Conservation (phyloP, 2,888 invertebrate species). For the Seira ritae region DNA sequence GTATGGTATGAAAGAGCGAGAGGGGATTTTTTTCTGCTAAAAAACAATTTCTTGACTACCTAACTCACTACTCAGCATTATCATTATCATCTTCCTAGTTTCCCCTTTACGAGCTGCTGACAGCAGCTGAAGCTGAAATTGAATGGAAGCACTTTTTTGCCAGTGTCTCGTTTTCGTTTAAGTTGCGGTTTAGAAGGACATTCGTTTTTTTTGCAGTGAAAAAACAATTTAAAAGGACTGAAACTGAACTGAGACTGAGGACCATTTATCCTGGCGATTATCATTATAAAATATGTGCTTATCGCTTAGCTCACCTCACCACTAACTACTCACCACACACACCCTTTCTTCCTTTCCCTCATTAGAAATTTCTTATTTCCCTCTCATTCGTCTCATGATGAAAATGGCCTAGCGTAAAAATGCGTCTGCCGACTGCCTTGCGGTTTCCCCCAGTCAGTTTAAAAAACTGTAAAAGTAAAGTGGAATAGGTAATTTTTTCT, state of each 20-base stretch:
- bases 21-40: background rate
- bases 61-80: background rate
- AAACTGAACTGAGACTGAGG: too few relatives aligned
- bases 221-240: too few relatives aligned
- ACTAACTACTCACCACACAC: background rate
- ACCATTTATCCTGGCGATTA: too few relatives aligned
- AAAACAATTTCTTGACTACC: background rate
- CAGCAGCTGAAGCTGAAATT: background rate
- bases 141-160: background rate
- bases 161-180: constrained; percentile 4
- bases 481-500: too few relatives aligned
- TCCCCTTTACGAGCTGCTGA: background rate
- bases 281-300: too few relatives aligned
- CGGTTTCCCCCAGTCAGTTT: background rate
- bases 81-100: too few relatives aligned
- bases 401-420: too few relatives aligned
- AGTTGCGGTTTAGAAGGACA: background rate
- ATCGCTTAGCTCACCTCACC: background rate
- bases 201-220: background rate
- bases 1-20: background rate
- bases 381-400: too few relatives aligned
- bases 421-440: background rate
- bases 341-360: too few relatives aligned
- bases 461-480: too few relatives aligned
- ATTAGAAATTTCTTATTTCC: too few relatives aligned